Evolutionary conservation across 2,797 vertebrate species (phyloP).

Genomic region (Xenentodon cancila): DNA sequence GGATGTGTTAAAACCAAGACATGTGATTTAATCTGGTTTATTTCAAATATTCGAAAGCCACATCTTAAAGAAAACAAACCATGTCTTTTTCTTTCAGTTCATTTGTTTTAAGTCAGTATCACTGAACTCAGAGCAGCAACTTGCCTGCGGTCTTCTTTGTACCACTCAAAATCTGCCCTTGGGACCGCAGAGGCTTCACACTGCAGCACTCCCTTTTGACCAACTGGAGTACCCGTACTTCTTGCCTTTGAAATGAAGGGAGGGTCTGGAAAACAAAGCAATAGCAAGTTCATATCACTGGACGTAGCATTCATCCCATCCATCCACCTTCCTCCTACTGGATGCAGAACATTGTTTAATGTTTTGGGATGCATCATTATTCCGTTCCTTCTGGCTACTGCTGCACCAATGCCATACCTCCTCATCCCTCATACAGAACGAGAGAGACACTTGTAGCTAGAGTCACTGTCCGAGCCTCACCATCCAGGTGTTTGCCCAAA

Average conservation of each 20-base stretch:
- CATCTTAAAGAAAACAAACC: slow-evolving; percentile 8
- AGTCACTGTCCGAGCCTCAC: too few relatives aligned
- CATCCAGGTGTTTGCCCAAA: too few relatives aligned
- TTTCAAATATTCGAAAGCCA: slow-evolving; percentile 16
- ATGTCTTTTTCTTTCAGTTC: background rate
- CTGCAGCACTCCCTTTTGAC: slow-evolving; percentile 92
- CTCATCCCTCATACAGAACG: too few relatives aligned
- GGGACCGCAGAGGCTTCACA: slow-evolving; percentile 95
- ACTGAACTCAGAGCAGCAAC: slow-evolving; percentile 36
- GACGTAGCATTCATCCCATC: too few relatives aligned
- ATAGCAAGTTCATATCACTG: background rate
- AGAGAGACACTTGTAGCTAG: too few relatives aligned
- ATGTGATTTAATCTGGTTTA: background rate
- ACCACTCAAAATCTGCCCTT: slow-evolving; percentile 95
- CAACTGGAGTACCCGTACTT: slow-evolving; percentile 90
- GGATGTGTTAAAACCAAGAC: too few relatives aligned
- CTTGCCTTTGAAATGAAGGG: slow-evolving; percentile 92
- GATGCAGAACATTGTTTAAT: too few relatives aligned
- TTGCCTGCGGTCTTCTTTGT: slow-evolving; percentile 95
- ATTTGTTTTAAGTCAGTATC: background rate
- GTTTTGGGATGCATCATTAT: too few relatives aligned
- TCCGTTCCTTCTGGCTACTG: too few relatives aligned
- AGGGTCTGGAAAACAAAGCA: slow-evolving; percentile 81
- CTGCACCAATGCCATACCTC: too few relatives aligned
- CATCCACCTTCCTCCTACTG: too few relatives aligned